phyloP scores from a whole-genome alignment of 2,797 vertebrate genomes.

The Sebastes nivosus region DNA sequence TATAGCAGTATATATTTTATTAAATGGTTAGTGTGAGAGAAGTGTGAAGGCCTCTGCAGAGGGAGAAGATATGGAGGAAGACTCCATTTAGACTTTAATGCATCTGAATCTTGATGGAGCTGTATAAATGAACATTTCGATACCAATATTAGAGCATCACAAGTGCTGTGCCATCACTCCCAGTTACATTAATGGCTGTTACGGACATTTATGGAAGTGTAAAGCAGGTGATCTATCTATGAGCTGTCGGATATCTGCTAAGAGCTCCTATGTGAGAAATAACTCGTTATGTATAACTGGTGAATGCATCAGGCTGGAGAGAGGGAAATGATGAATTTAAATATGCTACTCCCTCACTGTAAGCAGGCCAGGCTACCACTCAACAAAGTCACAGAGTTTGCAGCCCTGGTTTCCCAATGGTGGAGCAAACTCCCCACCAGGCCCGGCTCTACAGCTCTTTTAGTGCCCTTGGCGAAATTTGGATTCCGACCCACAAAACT shows the following conservation, averaged over 20 bases:
- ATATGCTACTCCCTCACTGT: not conserved
- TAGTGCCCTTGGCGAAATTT: too few relatives aligned
- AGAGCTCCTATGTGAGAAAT: not conserved
- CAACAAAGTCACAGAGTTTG: too few relatives aligned
- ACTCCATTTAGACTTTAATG: conserved; percentile 4
- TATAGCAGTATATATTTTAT: not conserved
- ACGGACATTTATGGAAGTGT: not conserved
- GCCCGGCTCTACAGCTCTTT: too few relatives aligned
- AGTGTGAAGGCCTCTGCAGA: not conserved
- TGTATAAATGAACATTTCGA: conserved; percentile 1
- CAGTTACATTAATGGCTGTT: not conserved
- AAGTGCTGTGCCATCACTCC: not conserved
- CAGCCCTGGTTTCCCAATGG: too few relatives aligned
- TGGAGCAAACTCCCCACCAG: too few relatives aligned
- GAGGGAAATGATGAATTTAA: not conserved
- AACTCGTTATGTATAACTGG: not conserved
- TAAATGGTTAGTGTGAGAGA: not conserved
- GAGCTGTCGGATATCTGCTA: not conserved
- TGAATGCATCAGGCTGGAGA: not conserved
- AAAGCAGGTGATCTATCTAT: not conserved
- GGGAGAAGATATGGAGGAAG: not conserved
- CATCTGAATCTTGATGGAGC: not conserved
- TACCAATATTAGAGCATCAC: not conserved
- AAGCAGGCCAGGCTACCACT: not conserved
- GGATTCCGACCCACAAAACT: too few relatives aligned